These are phyloP conservation scores for Chaenogobius annularis DNA, from an alignment of 2,113 vertebrate genomes.

Conservation along the genomic window DNA sequence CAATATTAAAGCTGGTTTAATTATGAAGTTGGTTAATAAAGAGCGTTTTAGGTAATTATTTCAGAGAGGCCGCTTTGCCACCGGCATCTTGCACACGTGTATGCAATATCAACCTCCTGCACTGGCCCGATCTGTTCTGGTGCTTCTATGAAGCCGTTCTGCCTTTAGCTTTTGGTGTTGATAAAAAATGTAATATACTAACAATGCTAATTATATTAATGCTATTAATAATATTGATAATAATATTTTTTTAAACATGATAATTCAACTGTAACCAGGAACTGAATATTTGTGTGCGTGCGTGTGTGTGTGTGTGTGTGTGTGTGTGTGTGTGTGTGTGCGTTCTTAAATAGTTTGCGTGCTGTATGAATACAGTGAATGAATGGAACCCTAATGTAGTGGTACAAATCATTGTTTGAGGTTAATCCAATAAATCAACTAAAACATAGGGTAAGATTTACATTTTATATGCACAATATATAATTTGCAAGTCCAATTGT, in stretches of 20 bases:
- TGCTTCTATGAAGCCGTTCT: slow-evolving; percentile 4
- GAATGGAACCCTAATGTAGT: no score
- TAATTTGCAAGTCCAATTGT: background rate
- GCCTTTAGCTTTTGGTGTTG: slow-evolving; percentile 31
- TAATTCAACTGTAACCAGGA: background rate
- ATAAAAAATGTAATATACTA: background rate
- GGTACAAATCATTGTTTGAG: background rate
- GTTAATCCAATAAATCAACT: no score
- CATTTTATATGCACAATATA: background rate
- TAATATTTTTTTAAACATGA: no score
- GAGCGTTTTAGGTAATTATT: slow-evolving; percentile 41
- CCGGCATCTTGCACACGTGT: slow-evolving; percentile 42
- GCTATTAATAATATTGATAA: background rate
- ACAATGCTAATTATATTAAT: background rate
- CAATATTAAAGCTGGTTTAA: slow-evolving; percentile 18
- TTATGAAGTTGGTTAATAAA: slow-evolving; percentile 42
- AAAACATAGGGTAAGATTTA: no score
- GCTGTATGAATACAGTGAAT: no score
- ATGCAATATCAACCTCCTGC: slow-evolving; percentile 37
- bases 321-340: no score
- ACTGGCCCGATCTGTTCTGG: slow-evolving; percentile 27
- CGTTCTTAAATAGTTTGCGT: no score
- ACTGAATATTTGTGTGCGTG: background rate
- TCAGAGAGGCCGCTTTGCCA: slow-evolving; percentile 38
- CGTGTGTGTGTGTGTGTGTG: no score